Evolutionary conservation across 2,797 vertebrate species (phyloP).

Genomic region (Sebastes taczanowskii): DNA sequence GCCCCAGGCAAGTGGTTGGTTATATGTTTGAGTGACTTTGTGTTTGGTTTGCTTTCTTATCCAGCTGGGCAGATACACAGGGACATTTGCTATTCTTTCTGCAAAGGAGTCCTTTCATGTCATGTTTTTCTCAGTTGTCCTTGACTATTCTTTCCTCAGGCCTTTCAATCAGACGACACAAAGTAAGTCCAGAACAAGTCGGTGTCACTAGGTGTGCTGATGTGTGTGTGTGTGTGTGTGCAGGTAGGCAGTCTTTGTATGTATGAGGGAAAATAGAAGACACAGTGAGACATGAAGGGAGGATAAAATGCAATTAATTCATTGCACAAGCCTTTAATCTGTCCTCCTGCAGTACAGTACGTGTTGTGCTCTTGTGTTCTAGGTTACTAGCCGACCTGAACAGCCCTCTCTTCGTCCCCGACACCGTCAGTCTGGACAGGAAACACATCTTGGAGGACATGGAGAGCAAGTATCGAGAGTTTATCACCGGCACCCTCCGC

Average conservation of each 20-base stretch:
- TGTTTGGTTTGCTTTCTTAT: not conserved
- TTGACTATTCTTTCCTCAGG: slow-evolving; percentile 63
- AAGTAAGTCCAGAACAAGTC: slow-evolving; percentile 70
- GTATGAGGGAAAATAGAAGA: not conserved
- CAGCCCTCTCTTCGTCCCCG: slow-evolving; percentile 69
- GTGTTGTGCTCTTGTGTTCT: slow-evolving; percentile 2
- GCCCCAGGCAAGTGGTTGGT: not conserved
- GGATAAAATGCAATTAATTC: not conserved
- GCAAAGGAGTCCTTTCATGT: not conserved
- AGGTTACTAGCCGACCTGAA: slow-evolving; percentile 76
- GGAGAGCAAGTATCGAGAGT: slow-evolving; percentile 78
- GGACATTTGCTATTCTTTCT: not conserved
- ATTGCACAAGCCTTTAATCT: not conserved
- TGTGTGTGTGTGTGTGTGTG: not conserved
- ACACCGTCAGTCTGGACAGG: slow-evolving; percentile 69
- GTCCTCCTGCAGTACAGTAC: not conserved
- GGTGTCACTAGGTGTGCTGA: not conserved
- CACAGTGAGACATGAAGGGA: not conserved
- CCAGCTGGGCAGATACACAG: not conserved
- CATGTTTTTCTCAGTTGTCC: slow-evolving; percentile 20
- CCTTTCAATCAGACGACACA: slow-evolving; percentile 81
- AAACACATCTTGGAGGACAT: slow-evolving; percentile 77
- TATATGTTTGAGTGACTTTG: not conserved
- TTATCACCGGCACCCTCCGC: slow-evolving; percentile 76
- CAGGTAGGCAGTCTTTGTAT: not conserved